Evolutionary conservation across 2,888 invertebrate species (phyloP), one percentile per base, ranked within the genome.

Genomic region (Ferdinandea cuprea): DNA sequence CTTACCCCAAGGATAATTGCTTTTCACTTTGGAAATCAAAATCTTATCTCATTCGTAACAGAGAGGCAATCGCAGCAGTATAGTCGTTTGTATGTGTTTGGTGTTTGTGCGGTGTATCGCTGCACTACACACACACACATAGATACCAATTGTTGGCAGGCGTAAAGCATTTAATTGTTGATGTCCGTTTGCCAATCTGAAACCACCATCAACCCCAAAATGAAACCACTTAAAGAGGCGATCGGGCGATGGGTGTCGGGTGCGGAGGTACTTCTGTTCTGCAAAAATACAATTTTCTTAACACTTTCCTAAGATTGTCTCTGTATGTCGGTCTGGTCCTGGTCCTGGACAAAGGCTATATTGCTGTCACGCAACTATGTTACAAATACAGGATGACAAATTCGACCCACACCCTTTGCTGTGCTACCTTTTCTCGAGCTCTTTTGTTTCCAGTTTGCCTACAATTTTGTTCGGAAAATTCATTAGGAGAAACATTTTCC

Each of bases 1-100:
- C 78, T 83, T 78, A 78, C 78, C 65, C 83, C 72, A 78, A 73
- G 83, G 83, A 83, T 83, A 83, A 83, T 83, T 83, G 83, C 83
- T 73, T 83, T 83, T 78, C 83, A 83, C 83, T 77, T 73, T 83
- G 72, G 78, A 83, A 83, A 83, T 83, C 83, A 78, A 73, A 83
- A 83, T 83, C 83, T 83, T 83, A 83, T 78, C 83, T 83, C 61
- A 83, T 83, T 83, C 78, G 72, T 63, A 78, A 50, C 78, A 77
- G 63, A 63, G 46, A 6, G 15, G 6, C 17, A 19, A 52, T 52
- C 54, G 6, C 6, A 15, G 30, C 17, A 48, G n/a, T 19, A 56
- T 30, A 4, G 1, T 0, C 15, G 15, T 9, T 2, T 48, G n/a
- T n/a, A 7, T 40, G 19, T 37, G 63, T 58, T n/a, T n/a, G n/a